These are phyloP conservation scores for Drosophila insularis DNA, from an alignment of 1,140 invertebrate species.

Conservation along the genomic window DNA sequence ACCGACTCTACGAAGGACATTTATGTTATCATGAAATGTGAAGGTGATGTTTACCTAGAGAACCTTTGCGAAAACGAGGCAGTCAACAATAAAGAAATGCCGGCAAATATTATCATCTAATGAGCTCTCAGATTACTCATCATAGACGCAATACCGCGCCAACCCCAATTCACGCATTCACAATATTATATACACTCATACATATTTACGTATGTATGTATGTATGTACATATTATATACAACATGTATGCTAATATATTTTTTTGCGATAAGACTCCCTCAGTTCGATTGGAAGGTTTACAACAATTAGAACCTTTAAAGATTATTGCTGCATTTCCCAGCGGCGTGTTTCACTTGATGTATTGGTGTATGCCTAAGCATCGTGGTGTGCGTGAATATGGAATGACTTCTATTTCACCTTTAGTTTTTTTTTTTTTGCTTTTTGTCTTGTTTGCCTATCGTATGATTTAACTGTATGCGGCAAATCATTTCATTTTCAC, in stretches of 20 bases:
- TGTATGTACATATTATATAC: background rate
- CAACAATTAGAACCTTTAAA: slow-evolving; percentile 30
- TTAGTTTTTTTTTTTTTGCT: slow-evolving; percentile 61
- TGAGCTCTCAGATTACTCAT: slow-evolving; percentile 44
- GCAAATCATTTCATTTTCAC: slow-evolving; percentile 14
- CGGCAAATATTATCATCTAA: slow-evolving; percentile 9
- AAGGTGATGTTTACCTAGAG: slow-evolving; percentile 11
- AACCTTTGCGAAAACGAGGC: slow-evolving; percentile 13
- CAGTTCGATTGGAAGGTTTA: slow-evolving; percentile 35
- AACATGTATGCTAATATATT: background rate
- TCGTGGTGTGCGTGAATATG: slow-evolving; percentile 33
- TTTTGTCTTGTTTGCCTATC: slow-evolving; percentile 26
- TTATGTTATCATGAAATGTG: slow-evolving; percentile 16
- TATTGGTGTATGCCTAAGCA: slow-evolving; percentile 31
- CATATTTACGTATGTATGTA: too few species aligned
- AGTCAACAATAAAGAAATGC: background rate
- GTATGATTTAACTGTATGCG: slow-evolving; percentile 14
- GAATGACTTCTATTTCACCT: slow-evolving; percentile 80
- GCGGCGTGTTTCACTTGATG: slow-evolving; percentile 50
- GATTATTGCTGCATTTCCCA: slow-evolving; percentile 64
- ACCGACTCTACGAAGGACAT: slow-evolving; percentile 60
- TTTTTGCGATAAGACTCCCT: slow-evolving; percentile 33
- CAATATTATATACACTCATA: slow-evolving; percentile 18
- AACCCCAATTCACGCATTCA: background rate
- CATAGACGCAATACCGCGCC: background rate